A percentile compares a stretch with the other conserved stretches of the same genome.
Evolutionary conservation across 1,140 invertebrate genomes (phyloP).

Genomic region (Propsilocerus akamusi): DNA sequence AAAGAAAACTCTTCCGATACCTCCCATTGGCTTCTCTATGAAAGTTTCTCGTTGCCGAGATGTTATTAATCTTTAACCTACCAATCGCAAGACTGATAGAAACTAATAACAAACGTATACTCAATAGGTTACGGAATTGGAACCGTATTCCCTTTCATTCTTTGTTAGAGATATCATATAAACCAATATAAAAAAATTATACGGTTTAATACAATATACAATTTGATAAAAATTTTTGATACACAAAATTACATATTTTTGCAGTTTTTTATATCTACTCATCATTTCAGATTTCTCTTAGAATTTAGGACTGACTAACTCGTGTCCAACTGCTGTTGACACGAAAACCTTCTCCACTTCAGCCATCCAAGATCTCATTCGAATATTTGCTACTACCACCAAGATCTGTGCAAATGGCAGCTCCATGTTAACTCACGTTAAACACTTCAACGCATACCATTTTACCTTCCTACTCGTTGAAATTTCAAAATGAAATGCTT

Average conservation of each 20-base stretch:
- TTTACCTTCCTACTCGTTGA: slow-evolving; percentile 55
- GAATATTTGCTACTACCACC: slow-evolving; percentile 78
- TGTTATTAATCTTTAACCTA: slow-evolving; percentile 49
- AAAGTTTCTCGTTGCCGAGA: slow-evolving; percentile 49
- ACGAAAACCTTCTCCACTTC: slow-evolving; percentile 81
- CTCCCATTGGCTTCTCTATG: too few relatives aligned
- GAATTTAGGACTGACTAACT: slow-evolving; percentile 73
- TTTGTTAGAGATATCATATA: neutral
- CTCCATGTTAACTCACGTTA: slow-evolving; percentile 59
- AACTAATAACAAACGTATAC: slow-evolving; percentile 13
- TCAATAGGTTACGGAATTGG: slow-evolving; percentile 49
- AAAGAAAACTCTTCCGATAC: too few relatives aligned
- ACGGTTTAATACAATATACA: too few relatives aligned
- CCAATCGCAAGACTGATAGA: too few relatives aligned
- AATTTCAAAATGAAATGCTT: slow-evolving; percentile 22
- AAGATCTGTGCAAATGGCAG: slow-evolving; percentile 68
- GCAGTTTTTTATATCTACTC: too few relatives aligned
- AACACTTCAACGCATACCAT: slow-evolving; percentile 53
- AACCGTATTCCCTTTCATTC: slow-evolving; percentile 49
- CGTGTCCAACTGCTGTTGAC: slow-evolving; percentile 78
- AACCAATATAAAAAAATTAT: too few relatives aligned
- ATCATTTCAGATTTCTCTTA: slow-evolving; percentile 39
- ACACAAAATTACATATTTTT: slow-evolving; percentile 25
- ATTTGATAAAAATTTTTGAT: too few relatives aligned
- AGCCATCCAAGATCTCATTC: slow-evolving; percentile 67